Evolutionary conservation across 2,113 vertebrate species (phyloP).

Genomic region (Ifrita kowaldi): DNA sequence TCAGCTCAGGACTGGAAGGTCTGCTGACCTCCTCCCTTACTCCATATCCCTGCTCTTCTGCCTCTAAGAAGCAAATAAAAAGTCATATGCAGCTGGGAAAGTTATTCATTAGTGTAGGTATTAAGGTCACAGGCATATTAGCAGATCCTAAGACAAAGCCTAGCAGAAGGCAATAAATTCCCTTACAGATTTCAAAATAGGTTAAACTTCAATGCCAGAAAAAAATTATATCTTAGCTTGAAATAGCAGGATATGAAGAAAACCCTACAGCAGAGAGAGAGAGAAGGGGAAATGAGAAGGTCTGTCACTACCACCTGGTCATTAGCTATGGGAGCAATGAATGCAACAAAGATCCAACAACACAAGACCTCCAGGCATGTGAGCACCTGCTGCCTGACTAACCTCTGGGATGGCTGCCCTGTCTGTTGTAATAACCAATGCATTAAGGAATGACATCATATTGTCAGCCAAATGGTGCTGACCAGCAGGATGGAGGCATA

Average conservation of each 20-base stretch:
- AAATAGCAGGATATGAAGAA: slow-evolving; percentile 5
- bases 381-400: slow-evolving; percentile 28
- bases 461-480: slow-evolving; percentile 22
- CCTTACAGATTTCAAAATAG: neutral
- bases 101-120: neutral
- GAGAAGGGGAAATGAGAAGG: neutral
- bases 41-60: neutral
- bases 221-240: neutral
- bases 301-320: slow-evolving; percentile 48
- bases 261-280: neutral
- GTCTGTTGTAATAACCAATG: neutral
- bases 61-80: neutral
- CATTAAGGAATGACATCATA: slow-evolving; percentile 10
- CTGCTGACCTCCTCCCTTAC: neutral
- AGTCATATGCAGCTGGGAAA: neutral
- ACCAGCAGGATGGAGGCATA: neutral
- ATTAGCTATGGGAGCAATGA: neutral
- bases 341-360: neutral
- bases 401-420: neutral
- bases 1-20: neutral
- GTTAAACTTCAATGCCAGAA: neutral
- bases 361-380: neutral
- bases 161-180: neutral
- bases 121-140: slow-evolving; percentile 19
- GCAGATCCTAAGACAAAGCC: neutral